Base-by-base conservation (phyloP, 2,888 invertebrate species). In the Cryptocephalus moraei region DNA sequence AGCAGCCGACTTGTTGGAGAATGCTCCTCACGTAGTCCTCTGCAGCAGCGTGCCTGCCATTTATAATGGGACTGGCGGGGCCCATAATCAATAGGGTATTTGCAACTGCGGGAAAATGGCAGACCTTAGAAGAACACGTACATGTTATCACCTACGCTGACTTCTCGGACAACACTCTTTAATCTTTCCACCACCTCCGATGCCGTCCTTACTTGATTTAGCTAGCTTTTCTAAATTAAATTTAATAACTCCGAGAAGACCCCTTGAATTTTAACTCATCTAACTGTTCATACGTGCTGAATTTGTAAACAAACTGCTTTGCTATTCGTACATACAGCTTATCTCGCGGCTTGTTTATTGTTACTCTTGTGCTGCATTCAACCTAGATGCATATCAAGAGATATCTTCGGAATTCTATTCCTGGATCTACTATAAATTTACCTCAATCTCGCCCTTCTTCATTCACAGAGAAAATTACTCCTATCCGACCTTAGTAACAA, bases 51-150 rank as follows among this genome's bases (percentile, higher is more conserved):
- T 53, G 55, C 56, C 51, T 57, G 61, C 61, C 54, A 56, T 54
- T 73, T 74, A 71, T 75, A 75, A 75, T 75, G 73, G 71, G 68
- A 63, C 65, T 63, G 62, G 61, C 64, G 65, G 65, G 59, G 62
- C 56, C 59, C 67, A 71, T 72, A 75, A 75, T 75, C 75, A 74
- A 75, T 75, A 74, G 74, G 73, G 72, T 73, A 73, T 74, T 74
- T 73, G 65, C 65, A 65, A 66, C 67, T 68, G 69, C 68, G 68
- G 71, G 67, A 69, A 72, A 70, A 70, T 70, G 70, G 61, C 69
- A 67, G 62, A 60, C 57, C 56, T 58, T 56, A 56, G 51, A 60
- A 55, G 58, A 57, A 57, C 62, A 64, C 64, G 64, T 66, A 65
- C 65, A 63, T 63, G 65, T 67, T 67, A 66, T 66, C 66, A 66